Evolutionary conservation across 2,888 invertebrate genomes (phyloP).

Genomic region (Microplitis deprimator): DNA sequence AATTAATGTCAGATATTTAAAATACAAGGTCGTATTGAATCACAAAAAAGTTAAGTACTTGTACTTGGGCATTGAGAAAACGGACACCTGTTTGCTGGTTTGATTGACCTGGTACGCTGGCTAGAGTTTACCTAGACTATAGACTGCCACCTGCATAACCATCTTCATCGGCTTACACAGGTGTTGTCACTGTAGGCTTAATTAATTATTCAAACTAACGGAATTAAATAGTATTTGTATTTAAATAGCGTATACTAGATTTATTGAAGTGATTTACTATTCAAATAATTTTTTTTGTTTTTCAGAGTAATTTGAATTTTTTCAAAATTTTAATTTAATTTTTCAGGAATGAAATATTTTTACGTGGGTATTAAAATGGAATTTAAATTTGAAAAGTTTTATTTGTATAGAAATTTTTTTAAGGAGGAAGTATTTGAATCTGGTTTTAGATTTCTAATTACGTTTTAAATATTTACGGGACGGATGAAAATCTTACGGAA

Average conservation of each 20-base stretch:
- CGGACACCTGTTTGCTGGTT: conserved; percentile 23
- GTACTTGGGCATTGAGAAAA: conserved; percentile 28
- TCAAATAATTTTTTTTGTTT: too few species aligned
- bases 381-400: too few species aligned
- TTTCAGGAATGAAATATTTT: too few species aligned
- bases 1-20: neutral
- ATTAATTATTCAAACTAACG: conserved; percentile 9
- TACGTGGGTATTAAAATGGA: too few species aligned
- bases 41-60: conserved; percentile 20
- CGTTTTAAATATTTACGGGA: too few species aligned
- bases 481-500: too few species aligned
- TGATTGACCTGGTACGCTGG: neutral
- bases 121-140: neutral
- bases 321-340: too few species aligned
- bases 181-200: conserved; percentile 55
- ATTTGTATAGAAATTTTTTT: too few species aligned
- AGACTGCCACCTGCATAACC: conserved; percentile 22
- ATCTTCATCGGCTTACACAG: conserved; percentile 52
- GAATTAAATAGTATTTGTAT: neutral
- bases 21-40: conserved; percentile 3
- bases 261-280: too few species aligned
- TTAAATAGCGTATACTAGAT: neutral
- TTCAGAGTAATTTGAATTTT: too few species aligned
- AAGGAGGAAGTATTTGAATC: too few species aligned
- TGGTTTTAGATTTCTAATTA: too few species aligned